phyloP scores from a whole-genome alignment of 2,113 vertebrate species.

The Gobio gobio region DNA sequence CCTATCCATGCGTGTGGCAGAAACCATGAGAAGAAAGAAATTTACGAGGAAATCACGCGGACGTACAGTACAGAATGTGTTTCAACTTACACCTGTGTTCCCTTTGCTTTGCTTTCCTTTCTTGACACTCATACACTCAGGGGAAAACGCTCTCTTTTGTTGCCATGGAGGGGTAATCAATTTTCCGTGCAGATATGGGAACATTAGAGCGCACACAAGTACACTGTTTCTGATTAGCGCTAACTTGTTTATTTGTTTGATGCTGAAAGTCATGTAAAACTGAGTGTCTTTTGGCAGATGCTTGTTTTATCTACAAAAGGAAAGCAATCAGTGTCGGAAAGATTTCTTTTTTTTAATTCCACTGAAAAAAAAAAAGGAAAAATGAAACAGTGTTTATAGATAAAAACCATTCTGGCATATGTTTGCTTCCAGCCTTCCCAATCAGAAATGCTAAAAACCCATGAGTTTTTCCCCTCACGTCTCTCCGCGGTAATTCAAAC shows the following conservation, averaged over 20 bases:
- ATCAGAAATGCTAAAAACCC: not conserved
- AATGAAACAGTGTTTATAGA: conserved; percentile 51
- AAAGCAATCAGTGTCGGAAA: conserved; percentile 62
- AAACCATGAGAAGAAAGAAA: conserved; percentile 7
- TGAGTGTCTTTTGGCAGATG: conserved; percentile 62
- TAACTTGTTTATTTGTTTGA: conserved; percentile 69
- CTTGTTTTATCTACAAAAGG: conserved; percentile 62
- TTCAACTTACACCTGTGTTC: conserved; percentile 37
- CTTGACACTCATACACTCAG: conserved; percentile 27
- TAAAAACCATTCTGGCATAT: conserved; percentile 29
- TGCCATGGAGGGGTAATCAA: conserved; percentile 16
- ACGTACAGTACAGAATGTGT: conserved; percentile 6
- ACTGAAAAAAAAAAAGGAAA: conserved; percentile 61
- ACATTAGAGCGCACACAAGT: conserved; percentile 24
- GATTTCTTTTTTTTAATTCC: conserved; percentile 53
- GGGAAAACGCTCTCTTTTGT: conserved; percentile 13
- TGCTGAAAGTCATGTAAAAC: conserved; percentile 53
- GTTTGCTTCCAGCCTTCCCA: conserved; percentile 23
- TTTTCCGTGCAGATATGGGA: conserved; percentile 22
- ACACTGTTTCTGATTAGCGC: conserved; percentile 65
- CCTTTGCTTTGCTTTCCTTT: conserved; percentile 16
- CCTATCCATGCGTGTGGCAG: conserved; percentile 20
- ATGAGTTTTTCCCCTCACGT: not conserved
- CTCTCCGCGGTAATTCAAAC: conserved; percentile 6
- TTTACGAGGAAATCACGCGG: not conserved